phyloP scores from a whole-genome alignment of 2,797 vertebrate species.

The Scarus forsteni region DNA sequence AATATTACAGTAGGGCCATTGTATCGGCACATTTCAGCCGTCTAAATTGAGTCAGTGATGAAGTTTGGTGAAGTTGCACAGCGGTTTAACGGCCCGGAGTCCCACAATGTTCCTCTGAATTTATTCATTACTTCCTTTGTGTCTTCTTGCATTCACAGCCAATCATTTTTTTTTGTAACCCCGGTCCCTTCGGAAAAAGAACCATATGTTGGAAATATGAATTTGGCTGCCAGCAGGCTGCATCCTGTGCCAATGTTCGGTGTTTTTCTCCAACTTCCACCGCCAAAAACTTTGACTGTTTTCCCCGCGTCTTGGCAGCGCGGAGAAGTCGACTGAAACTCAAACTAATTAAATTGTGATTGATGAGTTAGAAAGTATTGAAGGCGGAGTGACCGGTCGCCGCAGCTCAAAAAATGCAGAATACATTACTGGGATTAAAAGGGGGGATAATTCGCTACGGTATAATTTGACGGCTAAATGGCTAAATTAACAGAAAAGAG shows the following conservation, averaged over 20 bases:
- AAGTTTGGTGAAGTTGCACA: constrained; percentile 19
- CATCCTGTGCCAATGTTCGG: constrained; percentile 26
- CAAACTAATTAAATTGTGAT: constrained; percentile 58
- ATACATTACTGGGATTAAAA: constrained; percentile 36
- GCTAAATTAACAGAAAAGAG: constrained; percentile 2
- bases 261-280: constrained; percentile 28
- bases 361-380: constrained; percentile 52
- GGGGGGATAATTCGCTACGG: constrained; percentile 32
- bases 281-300: constrained; percentile 27
- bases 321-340: constrained; percentile 21
- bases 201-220: constrained; percentile 38
- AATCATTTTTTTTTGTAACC: constrained; percentile 33
- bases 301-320: constrained; percentile 34
- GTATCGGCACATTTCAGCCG: constrained; percentile 11
- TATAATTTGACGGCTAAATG: constrained; percentile 33
- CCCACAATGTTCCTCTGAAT: constrained; percentile 24
- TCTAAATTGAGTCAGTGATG: constrained; percentile 13
- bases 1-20: constrained; percentile 15
- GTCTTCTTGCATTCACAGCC: constrained; percentile 37
- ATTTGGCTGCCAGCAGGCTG: constrained; percentile 39
- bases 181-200: constrained; percentile 14
- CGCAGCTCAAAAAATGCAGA: constrained; percentile 25
- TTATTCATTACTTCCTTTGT: constrained; percentile 32
- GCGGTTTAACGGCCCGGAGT: constrained; percentile 18
- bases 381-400: constrained; percentile 33